Evolutionary conservation across 1,140 invertebrate species (phyloP).

Genomic region (Brachionus koreanus): DNA sequence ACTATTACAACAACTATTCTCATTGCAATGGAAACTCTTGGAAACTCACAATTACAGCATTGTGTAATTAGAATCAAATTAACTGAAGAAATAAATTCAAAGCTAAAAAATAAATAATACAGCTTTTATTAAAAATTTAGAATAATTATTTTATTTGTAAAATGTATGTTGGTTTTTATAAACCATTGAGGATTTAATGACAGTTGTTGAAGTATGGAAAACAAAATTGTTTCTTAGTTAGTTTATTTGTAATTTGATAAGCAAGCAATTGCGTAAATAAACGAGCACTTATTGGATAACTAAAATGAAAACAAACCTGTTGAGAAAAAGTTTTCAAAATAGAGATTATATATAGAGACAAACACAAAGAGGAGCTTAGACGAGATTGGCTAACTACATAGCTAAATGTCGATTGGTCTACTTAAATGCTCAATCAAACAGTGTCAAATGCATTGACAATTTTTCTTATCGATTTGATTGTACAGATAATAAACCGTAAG

Average conservation of each 20-base stretch:
- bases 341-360: not conserved
- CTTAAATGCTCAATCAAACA: not conserved
- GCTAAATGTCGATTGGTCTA: not conserved
- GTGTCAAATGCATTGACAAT: constrained; percentile 1
- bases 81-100: too few relatives aligned
- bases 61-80: too few relatives aligned
- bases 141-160: too few relatives aligned
- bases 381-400: not conserved
- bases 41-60: too few relatives aligned
- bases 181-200: too few relatives aligned
- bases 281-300: not conserved
- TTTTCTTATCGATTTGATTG: not conserved
- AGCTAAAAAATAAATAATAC: too few relatives aligned
- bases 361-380: not conserved
- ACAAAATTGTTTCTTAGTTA: not conserved
- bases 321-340: not conserved
- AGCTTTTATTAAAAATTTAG: too few relatives aligned
- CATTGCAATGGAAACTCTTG: too few relatives aligned
- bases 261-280: not conserved
- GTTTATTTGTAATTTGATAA: not conserved
- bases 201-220: not conserved
- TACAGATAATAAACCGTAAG: not conserved
- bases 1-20: too few relatives aligned
- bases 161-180: too few relatives aligned
- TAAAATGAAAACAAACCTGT: not conserved